Evolutionary conservation across 2,113 vertebrate species (phyloP), one percentile per base, ranked within the genome.

Genomic region (Corydoras maculifer): DNA sequence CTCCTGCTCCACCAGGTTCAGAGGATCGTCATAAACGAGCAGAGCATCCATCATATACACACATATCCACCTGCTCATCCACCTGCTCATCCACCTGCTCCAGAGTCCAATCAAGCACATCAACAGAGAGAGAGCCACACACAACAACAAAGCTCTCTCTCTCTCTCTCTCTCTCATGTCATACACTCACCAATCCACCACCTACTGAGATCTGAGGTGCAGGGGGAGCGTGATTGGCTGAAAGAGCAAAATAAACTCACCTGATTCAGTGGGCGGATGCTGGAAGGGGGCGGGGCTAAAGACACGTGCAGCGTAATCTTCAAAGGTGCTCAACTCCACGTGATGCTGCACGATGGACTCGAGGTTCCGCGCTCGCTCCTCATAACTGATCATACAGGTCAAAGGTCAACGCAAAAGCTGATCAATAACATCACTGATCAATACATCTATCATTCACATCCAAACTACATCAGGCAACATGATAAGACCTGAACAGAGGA

Each of bases 341-440:
- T 99, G 95, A 83, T 98, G 93, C 84, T 97, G 92, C 67, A 96
- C 93, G 60, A 98, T 97, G 50, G 92, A 96, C 77, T 99, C 95
- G 70, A 99, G 87, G 84, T 99, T 98, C 8, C 95, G 88, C 8
- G 96, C 93, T 82, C 97, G 87, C 79, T 99, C 97, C 80, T 99
- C 97, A 25, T 98, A 99, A 88, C 97, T 99, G 73, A 86, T 55
- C 83, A 73, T 79, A 80, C 53, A 80, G 81, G 91, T 97, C 89
- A 99, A 98, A 54, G 61, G 48, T 67, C 70, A 79, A 65, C n/a
- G n/a, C n/a, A n/a, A n/a, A n/a, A n/a, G n/a, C n/a, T n/a, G 35
- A 43, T 43, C 35, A 43, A 43, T 43, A 8, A 43, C 35, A 43
- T 43, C 35, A 43, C 35, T 5, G 7, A 43, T 43, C 35, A 43